Conservation (phyloP, 2,797 vertebrate species). For the Cichlasoma orientale region DNA sequence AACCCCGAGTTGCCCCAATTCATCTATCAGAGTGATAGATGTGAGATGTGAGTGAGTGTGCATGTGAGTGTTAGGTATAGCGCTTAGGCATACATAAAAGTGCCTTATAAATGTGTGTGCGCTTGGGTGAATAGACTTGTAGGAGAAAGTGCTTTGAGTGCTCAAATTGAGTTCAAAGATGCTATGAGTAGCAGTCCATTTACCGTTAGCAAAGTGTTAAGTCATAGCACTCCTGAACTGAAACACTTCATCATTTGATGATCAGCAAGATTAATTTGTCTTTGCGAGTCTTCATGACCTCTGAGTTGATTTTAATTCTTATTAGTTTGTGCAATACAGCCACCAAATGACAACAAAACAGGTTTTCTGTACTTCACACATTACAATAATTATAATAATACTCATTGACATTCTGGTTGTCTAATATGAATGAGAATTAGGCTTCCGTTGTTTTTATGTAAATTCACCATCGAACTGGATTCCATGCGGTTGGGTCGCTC, state of each 20-base stretch:
- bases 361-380: background rate
- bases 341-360: background rate
- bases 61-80: background rate
- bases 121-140: background rate
- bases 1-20: background rate
- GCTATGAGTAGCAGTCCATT: background rate
- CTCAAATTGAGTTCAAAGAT: background rate
- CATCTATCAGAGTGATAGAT: background rate
- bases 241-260: background rate
- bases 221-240: background rate
- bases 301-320: background rate
- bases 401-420: background rate
- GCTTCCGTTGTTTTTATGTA: too few relatives aligned
- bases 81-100: background rate
- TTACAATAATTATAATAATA: background rate
- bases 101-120: background rate
- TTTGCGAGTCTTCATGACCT: background rate
- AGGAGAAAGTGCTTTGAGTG: background rate
- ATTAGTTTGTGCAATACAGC: background rate
- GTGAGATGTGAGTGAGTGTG: background rate
- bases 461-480: background rate
- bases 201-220: background rate
- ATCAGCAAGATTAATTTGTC: background rate
- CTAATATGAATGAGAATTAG: background rate
- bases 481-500: background rate